Base-by-base conservation (phyloP, 1,140 invertebrate genomes). In the Cataglyphis hispanica region DNA sequence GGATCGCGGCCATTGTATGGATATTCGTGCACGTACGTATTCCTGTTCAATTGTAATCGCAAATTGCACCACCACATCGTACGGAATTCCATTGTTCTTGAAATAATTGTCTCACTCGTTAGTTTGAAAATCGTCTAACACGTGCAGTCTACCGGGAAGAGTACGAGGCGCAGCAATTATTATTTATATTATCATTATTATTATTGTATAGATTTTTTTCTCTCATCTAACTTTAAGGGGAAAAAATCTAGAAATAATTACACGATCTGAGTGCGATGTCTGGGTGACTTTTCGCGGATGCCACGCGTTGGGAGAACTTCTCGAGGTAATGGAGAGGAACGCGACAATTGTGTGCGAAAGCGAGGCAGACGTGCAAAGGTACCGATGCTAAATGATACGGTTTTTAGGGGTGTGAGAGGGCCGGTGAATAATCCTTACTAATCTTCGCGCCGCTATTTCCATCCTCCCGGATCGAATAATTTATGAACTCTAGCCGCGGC, bases 1-100 rank as follows among this genome's bases (percentile, higher is more conserved):
- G 19, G 34, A 83, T 83, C 78, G 46, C 46, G 78, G n/a, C 53
- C 37, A 83, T 83, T 83, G 53, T 83, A 83, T 83, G 78, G 78
- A 83, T 83, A 83, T 83, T 74, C 25, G 53, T 40, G 56, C 61
- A 43, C 53, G 22, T 61, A 22, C 22, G 53, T 43, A 27, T 13
- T 19, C 31, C 4, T 27, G 31, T 31, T 70, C 58, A 61, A 83
- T 70, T 63, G 50, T 53, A 64, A 50, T 63, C 85, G 40, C 77
- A 81, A 81, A 61, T 77, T 63, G 70, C 53, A 56, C n/a, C 53
- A 56, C n/a, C 16, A 50, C 19, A 43, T 46, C 66, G 31, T 19
- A 46, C 46, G 50, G 34, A 63, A 69, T 84, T 70, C 60, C 19
- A 86, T 69, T 83, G 70, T 81, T 72, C 66, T 25, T 56, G 60